Percentiles rank a stretch among this genome's conserved stretches.
These are phyloP conservation scores for Lasiommata megera DNA, from an alignment of 2,888 invertebrate genomes.

Conservation along the genomic window DNA sequence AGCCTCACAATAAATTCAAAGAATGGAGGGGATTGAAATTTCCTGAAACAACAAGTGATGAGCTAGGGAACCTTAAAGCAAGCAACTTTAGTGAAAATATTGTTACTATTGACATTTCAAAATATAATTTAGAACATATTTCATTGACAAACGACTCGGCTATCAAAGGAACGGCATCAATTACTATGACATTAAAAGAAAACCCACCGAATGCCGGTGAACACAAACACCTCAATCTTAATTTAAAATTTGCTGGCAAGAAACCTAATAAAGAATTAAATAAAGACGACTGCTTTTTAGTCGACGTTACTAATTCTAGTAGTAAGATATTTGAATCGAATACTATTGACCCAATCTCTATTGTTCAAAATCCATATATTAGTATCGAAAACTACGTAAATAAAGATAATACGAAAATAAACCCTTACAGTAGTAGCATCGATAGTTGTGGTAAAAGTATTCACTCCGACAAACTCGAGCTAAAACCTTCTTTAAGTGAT, in stretches of 20 bases:
- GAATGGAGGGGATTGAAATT: slow-evolving; percentile 18
- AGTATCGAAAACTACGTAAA: neutral
- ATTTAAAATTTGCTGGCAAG: slow-evolving; percentile 45
- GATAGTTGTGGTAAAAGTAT: slow-evolving; percentile 13
- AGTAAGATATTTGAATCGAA: slow-evolving; percentile 21
- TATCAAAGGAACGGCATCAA: slow-evolving; percentile 45
- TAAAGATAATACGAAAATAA: slow-evolving; percentile 17
- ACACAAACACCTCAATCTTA: slow-evolving; percentile 41
- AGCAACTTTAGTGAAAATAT: slow-evolving; percentile 42
- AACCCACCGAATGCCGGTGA: slow-evolving; percentile 40
- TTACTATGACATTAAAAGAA: slow-evolving; percentile 54
- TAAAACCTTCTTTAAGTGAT: slow-evolving; percentile 50
- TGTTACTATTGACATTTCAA: slow-evolving; percentile 54
- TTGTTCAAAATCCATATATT: slow-evolving; percentile 21
- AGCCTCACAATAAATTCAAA: slow-evolving; percentile 26
- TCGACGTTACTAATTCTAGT: slow-evolving; percentile 20
- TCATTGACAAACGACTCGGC: slow-evolving; percentile 48
- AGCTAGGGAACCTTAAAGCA: slow-evolving; percentile 38
- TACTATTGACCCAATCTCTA: slow-evolving; percentile 12
- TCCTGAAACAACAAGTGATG: slow-evolving; percentile 34
- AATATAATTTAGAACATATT: slow-evolving; percentile 56
- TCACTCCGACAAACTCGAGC: slow-evolving; percentile 26
- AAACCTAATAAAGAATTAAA: slow-evolving; percentile 7
- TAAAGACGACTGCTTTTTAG: neutral
- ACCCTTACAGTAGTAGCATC: slow-evolving; percentile 23